Evolutionary conservation across 2,113 vertebrate genomes (phyloP), one percentile per base, ranked within the genome.

Genomic region (Dendropsophus ebraccatus): DNA sequence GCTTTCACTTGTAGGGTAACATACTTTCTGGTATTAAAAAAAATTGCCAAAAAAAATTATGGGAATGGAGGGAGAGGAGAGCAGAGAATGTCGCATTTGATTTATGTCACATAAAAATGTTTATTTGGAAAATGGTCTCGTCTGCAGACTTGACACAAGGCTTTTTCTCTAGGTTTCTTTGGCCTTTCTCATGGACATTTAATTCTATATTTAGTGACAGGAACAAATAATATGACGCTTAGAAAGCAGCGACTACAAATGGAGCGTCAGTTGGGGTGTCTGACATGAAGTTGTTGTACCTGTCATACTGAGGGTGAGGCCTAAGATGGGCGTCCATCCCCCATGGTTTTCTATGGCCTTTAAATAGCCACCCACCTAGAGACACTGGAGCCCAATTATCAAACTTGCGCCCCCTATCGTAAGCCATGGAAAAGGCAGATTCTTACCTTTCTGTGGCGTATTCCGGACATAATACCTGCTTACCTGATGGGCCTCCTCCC

Each of bases 61-160:
- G 28, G 50, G 45, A 60, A 23, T 12, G 13, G 19, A 50, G 62
- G 8, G 30, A 52, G 62, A 54, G 32, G 45, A 72, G 81, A 54
- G 21, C 21, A 41, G 11, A 19, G 37, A 58, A 73, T 73, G 67
- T 56, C 52, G 35, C 49, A 10, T 83, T 83, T 83, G 82, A 75
- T 84, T 74, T 60, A 84, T 58, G 32, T 52, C 32, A 73, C 37
- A 83, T 41, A 73, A 82, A 70, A 62, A 80, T 62, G 77, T 80
- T 80, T 80, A 79, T 60, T 62, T 80, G 56, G 77, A 80, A 80
- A 49, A 65, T 69, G n/a, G 25, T 12, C 25, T 25, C 4, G 62
- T 70, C 49, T 50, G 30, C 60, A 35, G 23, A 30, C 41, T n/a
- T 52, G 25, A 82, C 65, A n/a, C 12, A 13, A 13, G 21, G 54